Base-by-base conservation (phyloP, 2,888 invertebrate species). In the Ditula angustiorana region DNA sequence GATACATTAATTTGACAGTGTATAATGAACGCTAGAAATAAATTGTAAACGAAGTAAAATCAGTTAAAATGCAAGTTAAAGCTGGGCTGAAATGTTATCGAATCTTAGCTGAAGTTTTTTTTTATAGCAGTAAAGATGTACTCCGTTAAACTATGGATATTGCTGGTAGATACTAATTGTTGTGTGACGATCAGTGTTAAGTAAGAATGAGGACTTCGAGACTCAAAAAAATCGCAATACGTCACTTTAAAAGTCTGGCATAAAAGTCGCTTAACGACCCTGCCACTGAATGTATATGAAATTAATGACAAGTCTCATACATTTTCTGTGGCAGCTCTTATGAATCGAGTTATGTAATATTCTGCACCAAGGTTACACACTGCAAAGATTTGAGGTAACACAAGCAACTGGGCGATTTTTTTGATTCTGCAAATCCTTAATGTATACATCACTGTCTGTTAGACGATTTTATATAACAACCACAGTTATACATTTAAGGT, bases 141-240 rank as follows among this genome's bases (percentile, higher is more conserved):
- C 56, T 49, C 62, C 47, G 56, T 56, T 63, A 53, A 23, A 46
- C 28, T 50, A 28, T 61, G 47, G 21, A 55, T 64, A 79, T 49
- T 56, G 67, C 74, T 73, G 73, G 79, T 83, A 81, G 77, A 71
- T 77, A 74, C 60, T 82, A 77, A 80, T 80, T 83, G 80, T 85
- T 83, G 81, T 85, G 80, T 77, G 76, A 71, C 73, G 71, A 64
- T 72, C 72, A 66, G 80, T 83, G 82, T 83, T 85, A 78, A 74
- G 69, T 76, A 44, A 69, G 61, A 10, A 30, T 11, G 50, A 21
- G n/a, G 46, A 7, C 2, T 46, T n/a, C 2, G 10, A 16, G 23
- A 0, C 10, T 19, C 0, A 16, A 37, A 5, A 8, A 41, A 19
- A 41, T 41, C 19, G 19, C 19, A 19, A 62, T 63, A 23, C 3